Percentiles rank a stretch among this genome's conserved stretches.
phyloP scores from a whole-genome alignment of 2,888 invertebrate genomes.

The Polyommatus icarus region DNA sequence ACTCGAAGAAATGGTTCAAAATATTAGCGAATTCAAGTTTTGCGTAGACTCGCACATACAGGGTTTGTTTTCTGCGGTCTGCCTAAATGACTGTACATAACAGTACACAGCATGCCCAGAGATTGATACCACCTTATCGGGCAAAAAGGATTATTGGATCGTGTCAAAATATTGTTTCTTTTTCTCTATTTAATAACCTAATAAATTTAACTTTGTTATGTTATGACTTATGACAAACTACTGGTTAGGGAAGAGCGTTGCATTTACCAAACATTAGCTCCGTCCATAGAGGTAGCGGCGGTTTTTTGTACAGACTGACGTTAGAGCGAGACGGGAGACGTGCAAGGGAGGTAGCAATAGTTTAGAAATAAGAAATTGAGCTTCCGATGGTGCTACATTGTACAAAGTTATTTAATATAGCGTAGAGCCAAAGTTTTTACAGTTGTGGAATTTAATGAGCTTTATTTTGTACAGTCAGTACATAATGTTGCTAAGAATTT shows the following conservation, averaged over 20 bases:
- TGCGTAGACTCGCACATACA: too few relatives aligned
- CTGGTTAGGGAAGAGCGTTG: not conserved
- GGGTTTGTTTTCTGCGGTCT: too few relatives aligned
- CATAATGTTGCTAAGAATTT: not conserved
- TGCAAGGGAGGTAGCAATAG: conserved; percentile 1
- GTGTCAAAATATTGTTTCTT: not conserved
- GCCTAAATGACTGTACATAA: too few relatives aligned
- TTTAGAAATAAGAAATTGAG: conserved; percentile 7
- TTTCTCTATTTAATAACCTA: not conserved
- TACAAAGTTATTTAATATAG: not conserved
- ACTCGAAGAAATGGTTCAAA: too few relatives aligned
- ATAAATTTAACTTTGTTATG: not conserved
- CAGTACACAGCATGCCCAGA: too few relatives aligned
- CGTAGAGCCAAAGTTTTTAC: not conserved
- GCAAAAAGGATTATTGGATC: too few relatives aligned
- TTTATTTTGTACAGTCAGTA: not conserved
- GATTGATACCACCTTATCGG: too few relatives aligned
- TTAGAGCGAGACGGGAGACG: not conserved
- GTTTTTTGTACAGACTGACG: not conserved
- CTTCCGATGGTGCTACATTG: conserved; percentile 26
- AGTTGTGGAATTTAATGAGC: not conserved
- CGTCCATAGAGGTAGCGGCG: conserved; percentile 20
- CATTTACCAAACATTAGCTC: conserved; percentile 10
- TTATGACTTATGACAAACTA: not conserved
- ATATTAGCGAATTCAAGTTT: too few relatives aligned